These are phyloP conservation scores for Pterois miles DNA, from an alignment of 2,797 vertebrate species.

Conservation along the genomic window DNA sequence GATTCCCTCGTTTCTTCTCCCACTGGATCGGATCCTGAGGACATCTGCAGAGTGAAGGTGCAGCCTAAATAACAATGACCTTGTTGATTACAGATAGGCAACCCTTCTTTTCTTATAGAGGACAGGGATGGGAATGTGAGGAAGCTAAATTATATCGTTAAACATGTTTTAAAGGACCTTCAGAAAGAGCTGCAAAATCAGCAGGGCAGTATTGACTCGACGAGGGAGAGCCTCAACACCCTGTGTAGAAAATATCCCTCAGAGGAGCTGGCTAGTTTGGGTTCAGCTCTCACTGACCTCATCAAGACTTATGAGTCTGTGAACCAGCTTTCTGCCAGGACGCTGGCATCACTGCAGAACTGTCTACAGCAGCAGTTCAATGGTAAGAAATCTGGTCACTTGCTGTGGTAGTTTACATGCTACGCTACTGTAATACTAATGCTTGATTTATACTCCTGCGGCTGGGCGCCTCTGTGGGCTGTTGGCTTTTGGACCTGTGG, in stretches of 20 bases:
- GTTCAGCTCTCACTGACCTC: slow-evolving; percentile 87
- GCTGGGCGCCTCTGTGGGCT: too few relatives aligned
- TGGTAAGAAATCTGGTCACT: slow-evolving; percentile 78
- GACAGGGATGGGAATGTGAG: neutral
- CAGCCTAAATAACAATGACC: neutral
- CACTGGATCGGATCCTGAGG: slow-evolving; percentile 84
- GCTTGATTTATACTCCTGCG: too few relatives aligned
- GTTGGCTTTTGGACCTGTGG: too few relatives aligned
- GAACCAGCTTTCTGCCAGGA: slow-evolving; percentile 89
- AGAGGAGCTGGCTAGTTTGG: slow-evolving; percentile 88
- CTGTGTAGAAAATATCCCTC: slow-evolving; percentile 95
- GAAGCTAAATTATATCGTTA: neutral
- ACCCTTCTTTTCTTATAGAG: neutral
- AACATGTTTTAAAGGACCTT: slow-evolving; percentile 83
- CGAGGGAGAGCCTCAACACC: slow-evolving; percentile 90
- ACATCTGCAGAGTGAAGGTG: slow-evolving; percentile 94
- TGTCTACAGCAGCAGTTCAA: slow-evolving; percentile 91
- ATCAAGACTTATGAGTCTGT: slow-evolving; percentile 92
- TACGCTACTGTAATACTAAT: too few relatives aligned
- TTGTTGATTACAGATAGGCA: neutral
- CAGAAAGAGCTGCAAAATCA: slow-evolving; percentile 94
- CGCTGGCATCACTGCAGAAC: slow-evolving; percentile 88
- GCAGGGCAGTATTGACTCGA: slow-evolving; percentile 88
- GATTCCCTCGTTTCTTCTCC: slow-evolving; percentile 85
- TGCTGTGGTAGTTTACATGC: too few relatives aligned